A percentile compares a stretch with the other conserved stretches of the same genome.
phyloP scores from a whole-genome alignment of 2,113 vertebrate genomes.

The Casuarius casuarius region DNA sequence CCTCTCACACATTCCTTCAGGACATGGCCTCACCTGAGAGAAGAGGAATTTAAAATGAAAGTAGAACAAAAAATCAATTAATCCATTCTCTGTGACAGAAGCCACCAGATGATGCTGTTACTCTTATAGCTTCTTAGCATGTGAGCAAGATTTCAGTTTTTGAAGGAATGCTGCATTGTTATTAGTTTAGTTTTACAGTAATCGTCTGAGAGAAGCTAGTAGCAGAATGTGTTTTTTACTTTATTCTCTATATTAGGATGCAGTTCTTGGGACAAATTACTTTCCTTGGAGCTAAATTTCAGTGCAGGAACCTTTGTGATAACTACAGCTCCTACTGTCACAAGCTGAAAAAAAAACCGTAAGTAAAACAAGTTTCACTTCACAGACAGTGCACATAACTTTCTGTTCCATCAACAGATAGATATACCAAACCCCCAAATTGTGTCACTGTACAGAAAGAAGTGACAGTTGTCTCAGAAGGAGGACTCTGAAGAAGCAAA shows the following conservation, averaged over 20 bases:
- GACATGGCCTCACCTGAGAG: conserved; percentile 45
- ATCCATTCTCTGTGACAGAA: conserved; percentile 64
- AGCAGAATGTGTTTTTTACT: conserved; percentile 44
- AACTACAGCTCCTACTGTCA: background rate
- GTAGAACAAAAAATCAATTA: conserved; percentile 62
- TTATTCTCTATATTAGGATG: conserved; percentile 35
- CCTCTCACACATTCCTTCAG: conserved; percentile 39
- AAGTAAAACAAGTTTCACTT: background rate
- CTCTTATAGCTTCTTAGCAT: conserved; percentile 67
- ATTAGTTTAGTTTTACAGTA: conserved; percentile 64
- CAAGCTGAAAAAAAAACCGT: background rate
- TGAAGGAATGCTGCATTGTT: conserved; percentile 61
- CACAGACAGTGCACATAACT: background rate
- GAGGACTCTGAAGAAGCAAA: background rate
- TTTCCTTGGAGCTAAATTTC: conserved; percentile 8
- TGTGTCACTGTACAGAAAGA: background rate
- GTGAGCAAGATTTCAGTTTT: conserved; percentile 63
- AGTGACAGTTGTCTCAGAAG: background rate
- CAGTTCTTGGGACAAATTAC: conserved; percentile 39
- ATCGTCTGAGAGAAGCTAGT: conserved; percentile 52
- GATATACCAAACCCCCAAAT: background rate
- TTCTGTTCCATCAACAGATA: background rate
- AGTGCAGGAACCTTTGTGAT: background rate
- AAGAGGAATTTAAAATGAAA: conserved; percentile 61
- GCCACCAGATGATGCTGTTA: conserved; percentile 73